Conservation (phyloP, 1,140 invertebrate genomes). For the Leptinotarsa texana region DNA sequence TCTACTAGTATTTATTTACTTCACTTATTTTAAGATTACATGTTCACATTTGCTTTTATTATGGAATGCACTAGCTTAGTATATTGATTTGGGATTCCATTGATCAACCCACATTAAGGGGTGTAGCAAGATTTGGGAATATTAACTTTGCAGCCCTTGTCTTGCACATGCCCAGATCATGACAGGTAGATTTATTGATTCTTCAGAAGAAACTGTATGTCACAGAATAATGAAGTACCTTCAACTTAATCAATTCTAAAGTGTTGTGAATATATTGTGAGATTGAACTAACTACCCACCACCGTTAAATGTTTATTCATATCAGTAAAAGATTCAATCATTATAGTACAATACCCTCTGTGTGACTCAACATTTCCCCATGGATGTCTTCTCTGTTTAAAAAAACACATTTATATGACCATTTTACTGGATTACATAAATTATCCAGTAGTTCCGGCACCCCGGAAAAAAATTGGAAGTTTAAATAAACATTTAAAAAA, state of each 20-base stretch:
- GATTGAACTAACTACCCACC: not conserved
- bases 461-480: not conserved
- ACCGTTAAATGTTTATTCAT: not conserved
- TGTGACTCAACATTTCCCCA: constrained; percentile 1
- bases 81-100: constrained; percentile 29
- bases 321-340: not conserved
- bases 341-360: not conserved
- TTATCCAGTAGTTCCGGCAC: too few relatives aligned
- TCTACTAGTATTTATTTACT: not conserved
- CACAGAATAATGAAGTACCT: not conserved
- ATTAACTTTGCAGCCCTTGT: constrained; percentile 16
- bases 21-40: not conserved
- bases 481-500: not conserved
- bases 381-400: not conserved
- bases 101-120: constrained; percentile 31
- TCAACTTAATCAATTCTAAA: not conserved
- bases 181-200: constrained; percentile 26
- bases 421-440: too few relatives aligned
- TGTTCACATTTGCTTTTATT: not conserved
- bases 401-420: not conserved
- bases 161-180: constrained; percentile 24
- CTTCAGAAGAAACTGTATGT: not conserved
- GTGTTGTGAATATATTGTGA: not conserved
- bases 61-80: constrained; percentile 20
- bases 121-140: constrained; percentile 25